Evolutionary conservation across 2,888 invertebrate genomes (phyloP), one percentile per base, ranked within the genome.

Genomic region (Nasonia oneida): DNA sequence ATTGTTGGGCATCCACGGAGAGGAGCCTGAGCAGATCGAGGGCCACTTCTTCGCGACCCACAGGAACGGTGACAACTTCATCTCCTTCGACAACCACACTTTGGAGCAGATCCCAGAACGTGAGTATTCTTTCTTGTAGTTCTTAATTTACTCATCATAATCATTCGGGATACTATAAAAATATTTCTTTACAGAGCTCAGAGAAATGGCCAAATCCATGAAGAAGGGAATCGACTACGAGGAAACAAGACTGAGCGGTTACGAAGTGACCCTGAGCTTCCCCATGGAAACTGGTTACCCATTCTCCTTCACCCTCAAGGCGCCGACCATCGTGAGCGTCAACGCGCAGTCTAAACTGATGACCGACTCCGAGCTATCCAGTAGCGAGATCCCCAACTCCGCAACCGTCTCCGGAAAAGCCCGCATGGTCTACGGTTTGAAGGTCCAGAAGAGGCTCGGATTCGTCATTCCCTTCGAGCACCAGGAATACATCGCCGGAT

Each of bases 251-350:
- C 93, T 96, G 18, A 91, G 94, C 76, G 95, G 95, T 89, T 93
- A 94, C 77, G 95, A 96, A 88, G 93, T 95, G 12, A 94, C 95
- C 18, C 92, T 96, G 23, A 95, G 95, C 93, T 96, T 96, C 94
- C 96, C 97, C 3, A 95, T 96, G 23, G 95, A 95, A 84, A 95
- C 95, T 89, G 97, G 97, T 91, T 94, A 96, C 89, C 96, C 97
- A 15, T 96, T 96, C 92, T 93, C 95, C 85, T 96, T 94, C 93
- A 95, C 95, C 82, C 94, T 95, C 90, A 95, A 95, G 81, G 94
- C 94, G 81, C 96, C 96, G 14, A 94, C 89, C 3, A 33, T 86
- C 5, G 88, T 95, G 29, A 80, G 74, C 14, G 8, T 82, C 15
- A 50, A 50, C 5, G 87, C 82, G 73, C 4, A 79, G 33, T 18